A percentile compares a stretch with the other conserved stretches of the same genome.
Conservation (phyloP, 2,797 vertebrate genomes). For the Limosa lapponica region DNA sequence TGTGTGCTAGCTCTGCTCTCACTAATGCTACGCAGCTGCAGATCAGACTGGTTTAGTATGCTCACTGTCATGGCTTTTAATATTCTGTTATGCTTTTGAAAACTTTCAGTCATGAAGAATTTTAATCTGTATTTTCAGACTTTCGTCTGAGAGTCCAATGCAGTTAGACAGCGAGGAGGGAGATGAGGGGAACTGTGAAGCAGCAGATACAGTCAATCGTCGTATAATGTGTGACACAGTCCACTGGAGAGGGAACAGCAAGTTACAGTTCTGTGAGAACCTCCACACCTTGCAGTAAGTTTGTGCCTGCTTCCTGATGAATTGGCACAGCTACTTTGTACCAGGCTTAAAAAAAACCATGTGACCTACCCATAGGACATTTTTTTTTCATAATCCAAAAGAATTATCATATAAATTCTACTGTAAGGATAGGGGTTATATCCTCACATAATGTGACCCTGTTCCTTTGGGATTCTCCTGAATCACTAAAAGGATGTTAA, state of each 20-base stretch:
- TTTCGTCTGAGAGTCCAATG: not conserved
- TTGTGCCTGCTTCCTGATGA: not conserved
- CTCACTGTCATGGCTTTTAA: not conserved
- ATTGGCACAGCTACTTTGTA: not conserved
- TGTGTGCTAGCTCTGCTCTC: not conserved
- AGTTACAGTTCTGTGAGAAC: not conserved
- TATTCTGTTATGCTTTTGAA: not conserved
- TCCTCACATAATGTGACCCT: accelerated
- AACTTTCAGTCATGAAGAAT: not conserved
- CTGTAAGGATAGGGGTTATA: not conserved
- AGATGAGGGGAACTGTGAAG: not conserved
- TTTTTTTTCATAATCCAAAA: not conserved
- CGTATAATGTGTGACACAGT: accelerated
- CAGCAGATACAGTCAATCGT: not conserved
- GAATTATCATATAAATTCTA: not conserved
- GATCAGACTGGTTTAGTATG: not conserved
- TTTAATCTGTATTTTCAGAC: not conserved
- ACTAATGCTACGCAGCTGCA: accelerated
- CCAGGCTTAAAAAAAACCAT: not conserved
- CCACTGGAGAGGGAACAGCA: not conserved
- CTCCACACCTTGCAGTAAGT: not conserved
- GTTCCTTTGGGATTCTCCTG: not conserved
- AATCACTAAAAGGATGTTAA: not conserved
- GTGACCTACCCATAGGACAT: accelerated
- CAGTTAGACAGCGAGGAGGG: not conserved